A percentile compares a stretch with the other conserved stretches of the same genome.
Conservation (phyloP, 2,888 invertebrate genomes). For the Prionchulus punctatus region DNA sequence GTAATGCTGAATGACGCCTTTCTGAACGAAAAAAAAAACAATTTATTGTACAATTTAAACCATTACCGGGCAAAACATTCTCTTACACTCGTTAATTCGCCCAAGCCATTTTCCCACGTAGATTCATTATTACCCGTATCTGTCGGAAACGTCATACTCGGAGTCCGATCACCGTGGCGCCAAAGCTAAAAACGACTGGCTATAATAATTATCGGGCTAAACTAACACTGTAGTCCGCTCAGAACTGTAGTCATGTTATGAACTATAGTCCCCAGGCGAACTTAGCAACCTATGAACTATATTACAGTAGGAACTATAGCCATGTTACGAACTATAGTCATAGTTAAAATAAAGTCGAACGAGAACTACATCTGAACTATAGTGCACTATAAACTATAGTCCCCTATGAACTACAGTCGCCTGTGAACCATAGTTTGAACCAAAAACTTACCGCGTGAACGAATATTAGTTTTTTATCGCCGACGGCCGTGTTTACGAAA, state of each 20-base stretch:
- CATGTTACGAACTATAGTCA: not conserved
- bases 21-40: slow-evolving; percentile 36
- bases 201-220: not conserved
- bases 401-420: no score
- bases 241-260: no score
- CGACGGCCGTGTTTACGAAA: not conserved
- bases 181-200: slow-evolving; percentile 14
- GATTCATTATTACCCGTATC: slow-evolving; percentile 17
- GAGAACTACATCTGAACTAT: not conserved
- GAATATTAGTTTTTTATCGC: not conserved
- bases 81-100: slow-evolving; percentile 22
- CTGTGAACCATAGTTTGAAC: no score
- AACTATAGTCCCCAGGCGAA: no score
- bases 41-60: not conserved
- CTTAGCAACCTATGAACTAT: no score
- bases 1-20: slow-evolving; percentile 57
- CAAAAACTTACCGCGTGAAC: slow-evolving; percentile 3
- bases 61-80: not conserved
- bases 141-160: slow-evolving; percentile 18
- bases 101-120: slow-evolving; percentile 24
- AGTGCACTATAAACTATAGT: no score
- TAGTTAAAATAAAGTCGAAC: not conserved
- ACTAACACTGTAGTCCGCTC: no score
- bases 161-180: slow-evolving; percentile 29
- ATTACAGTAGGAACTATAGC: no score